Percentiles rank a stretch among this genome's conserved stretches.
phyloP scores from a whole-genome alignment of 2,888 invertebrate genomes.

The Nephrotoma appendiculata region DNA sequence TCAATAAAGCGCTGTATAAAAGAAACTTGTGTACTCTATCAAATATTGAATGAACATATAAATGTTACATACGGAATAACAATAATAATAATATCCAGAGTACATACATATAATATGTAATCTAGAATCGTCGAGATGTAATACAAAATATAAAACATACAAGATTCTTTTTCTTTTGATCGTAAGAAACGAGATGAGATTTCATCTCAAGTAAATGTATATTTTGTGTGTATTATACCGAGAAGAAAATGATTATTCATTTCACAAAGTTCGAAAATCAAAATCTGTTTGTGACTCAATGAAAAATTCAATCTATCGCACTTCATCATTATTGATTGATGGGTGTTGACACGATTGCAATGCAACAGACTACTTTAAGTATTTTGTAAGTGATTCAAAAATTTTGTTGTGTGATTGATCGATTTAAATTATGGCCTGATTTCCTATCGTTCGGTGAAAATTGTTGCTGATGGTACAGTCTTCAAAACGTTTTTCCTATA shows the following conservation, averaged over 20 bases:
- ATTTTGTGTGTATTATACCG: neutral
- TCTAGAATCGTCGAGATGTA: neutral
- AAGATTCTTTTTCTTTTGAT: neutral
- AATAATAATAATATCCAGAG: neutral
- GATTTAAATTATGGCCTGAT: too few species aligned
- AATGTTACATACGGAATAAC: neutral
- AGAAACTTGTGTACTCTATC: neutral
- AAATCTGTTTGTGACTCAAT: neutral
- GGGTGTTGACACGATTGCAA: neutral
- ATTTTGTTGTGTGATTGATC: too few species aligned
- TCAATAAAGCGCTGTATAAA: neutral
- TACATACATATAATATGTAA: neutral
- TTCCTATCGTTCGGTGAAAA: too few species aligned
- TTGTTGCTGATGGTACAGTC: too few species aligned
- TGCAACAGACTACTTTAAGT: too few species aligned
- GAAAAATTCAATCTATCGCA: neutral
- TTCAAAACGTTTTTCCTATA: too few species aligned
- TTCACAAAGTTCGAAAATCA: neutral
- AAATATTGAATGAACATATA: neutral
- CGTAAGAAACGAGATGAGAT: neutral
- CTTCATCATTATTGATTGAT: neutral
- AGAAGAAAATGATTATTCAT: neutral
- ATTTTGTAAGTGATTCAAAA: too few species aligned
- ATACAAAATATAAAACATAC: neutral
- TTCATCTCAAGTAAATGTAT: neutral